phyloP scores from a whole-genome alignment of 2,888 invertebrate species.

The Andrena marginata region DNA sequence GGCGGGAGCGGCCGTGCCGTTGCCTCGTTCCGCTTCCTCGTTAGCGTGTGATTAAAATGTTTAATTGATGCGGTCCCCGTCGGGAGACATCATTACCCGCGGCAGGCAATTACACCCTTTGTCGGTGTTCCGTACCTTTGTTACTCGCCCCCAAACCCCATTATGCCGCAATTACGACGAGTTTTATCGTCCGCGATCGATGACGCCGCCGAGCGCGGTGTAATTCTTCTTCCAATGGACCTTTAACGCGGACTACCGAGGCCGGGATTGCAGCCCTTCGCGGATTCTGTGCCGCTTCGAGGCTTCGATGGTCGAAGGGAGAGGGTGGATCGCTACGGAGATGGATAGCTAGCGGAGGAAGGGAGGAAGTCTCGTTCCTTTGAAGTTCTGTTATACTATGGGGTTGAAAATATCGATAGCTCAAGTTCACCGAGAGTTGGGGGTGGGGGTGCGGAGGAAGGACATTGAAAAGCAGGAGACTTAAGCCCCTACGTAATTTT shows the following conservation, averaged over 20 bases:
- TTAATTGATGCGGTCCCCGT: conserved; percentile 53
- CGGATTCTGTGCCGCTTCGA: background rate
- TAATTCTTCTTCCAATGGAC: background rate
- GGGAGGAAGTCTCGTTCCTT: too few relatives aligned
- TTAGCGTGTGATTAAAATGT: conserved; percentile 56
- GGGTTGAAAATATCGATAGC: too few relatives aligned
- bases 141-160: conserved; percentile 8
- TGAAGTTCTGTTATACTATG: too few relatives aligned
- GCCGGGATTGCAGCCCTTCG: background rate
- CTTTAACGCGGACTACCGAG: background rate
- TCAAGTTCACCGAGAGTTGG: too few relatives aligned
- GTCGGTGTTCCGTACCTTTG: conserved; percentile 19
- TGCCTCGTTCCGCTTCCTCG: conserved; percentile 44
- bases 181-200: conserved; percentile 28
- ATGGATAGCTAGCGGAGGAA: background rate
- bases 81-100: conserved; percentile 51
- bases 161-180: conserved; percentile 34
- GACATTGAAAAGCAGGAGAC: too few relatives aligned
- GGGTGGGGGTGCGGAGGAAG: too few relatives aligned
- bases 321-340: background rate
- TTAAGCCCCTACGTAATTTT: too few relatives aligned
- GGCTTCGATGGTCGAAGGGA: background rate
- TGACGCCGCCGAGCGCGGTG: background rate
- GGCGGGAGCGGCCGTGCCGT: conserved; percentile 25
- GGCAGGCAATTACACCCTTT: conserved; percentile 54